Base-by-base conservation (phyloP, 35 echinoderm and acorn worm species). In the Anneissia japonica region DNA sequence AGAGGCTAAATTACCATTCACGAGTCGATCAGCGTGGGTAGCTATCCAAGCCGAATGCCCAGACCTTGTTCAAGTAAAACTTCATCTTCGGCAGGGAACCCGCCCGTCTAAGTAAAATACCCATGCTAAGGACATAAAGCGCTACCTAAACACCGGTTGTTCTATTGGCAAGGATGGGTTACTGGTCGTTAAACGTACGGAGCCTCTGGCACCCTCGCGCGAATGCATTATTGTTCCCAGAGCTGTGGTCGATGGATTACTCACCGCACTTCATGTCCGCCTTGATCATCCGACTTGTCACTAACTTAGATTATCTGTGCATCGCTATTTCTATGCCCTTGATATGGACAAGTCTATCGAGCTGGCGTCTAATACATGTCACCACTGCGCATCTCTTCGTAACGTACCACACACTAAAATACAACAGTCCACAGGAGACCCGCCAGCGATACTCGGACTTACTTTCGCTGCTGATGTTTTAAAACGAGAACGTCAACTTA, bases 241-340 rank as follows among this genome's bases (percentile, higher is more conserved):
- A 7, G 40, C 41, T 76, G 82, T 37, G 17, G 4, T 76, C 32
- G 77, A 64, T 39, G 85, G 84, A 13, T 30, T 83, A n/a, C 77
- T 80, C 33, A 80, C 83, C 9, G 84, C 56, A 9, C 35, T 86
- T 23, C 82, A 86, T 31, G 26, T 86, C 73, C 81, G 86, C 23
- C 56, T 90, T 0, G 46, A 86, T 35, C 88, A 90, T 75, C 86
- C 86, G 17, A 75, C 87, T 7, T 10, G 21, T 37, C 86, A 92
- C 74, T 79, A 92, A 79, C 56, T 92, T 36, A 37, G 40, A 13
- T 23, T 0, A 14, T 21, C 83, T 36, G 23, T 73, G 28, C 32
- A 77, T 35, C 76, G 84, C 37, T 81, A 91, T 33, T 91, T 91
- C 35, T 87, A 80, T 86, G 89, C 89, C 74, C 89, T 91, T 23